Evolutionary conservation across 2,797 vertebrate genomes (phyloP).

Genomic region (Pampus argenteus): DNA sequence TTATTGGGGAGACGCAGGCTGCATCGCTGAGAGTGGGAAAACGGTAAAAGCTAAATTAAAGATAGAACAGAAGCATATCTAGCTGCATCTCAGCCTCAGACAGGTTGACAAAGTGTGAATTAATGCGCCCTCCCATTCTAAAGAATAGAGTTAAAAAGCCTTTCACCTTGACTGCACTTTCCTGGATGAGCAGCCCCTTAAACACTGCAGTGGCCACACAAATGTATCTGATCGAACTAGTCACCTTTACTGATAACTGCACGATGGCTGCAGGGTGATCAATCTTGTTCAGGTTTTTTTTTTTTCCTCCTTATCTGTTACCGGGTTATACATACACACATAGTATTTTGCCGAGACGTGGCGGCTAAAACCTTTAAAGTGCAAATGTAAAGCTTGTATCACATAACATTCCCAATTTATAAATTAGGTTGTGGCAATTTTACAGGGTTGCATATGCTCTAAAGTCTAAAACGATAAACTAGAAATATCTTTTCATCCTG

Average conservation of each 20-base stretch:
- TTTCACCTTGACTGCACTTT: not conserved
- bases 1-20: not conserved
- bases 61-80: not conserved
- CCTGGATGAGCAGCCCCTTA: not conserved
- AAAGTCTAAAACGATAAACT: not conserved
- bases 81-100: constrained; percentile 3
- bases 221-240: constrained; percentile 6
- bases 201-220: not conserved
- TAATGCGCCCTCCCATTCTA: not conserved
- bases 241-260: not conserved
- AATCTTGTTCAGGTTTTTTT: not conserved
- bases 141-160: constrained; percentile 1
- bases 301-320: not conserved
- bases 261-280: not conserved
- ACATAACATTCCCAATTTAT: not conserved
- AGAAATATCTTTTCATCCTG: not conserved
- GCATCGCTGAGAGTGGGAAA: not conserved
- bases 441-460: too few species aligned
- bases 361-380: not conserved
- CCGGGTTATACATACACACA: not conserved
- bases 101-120: not conserved
- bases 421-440: too few species aligned
- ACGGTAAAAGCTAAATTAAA: constrained; percentile 1
- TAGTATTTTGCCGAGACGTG: not conserved
- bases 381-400: not conserved